phyloP scores from a whole-genome alignment of 2,113 vertebrate species.

The Athene noctua region DNA sequence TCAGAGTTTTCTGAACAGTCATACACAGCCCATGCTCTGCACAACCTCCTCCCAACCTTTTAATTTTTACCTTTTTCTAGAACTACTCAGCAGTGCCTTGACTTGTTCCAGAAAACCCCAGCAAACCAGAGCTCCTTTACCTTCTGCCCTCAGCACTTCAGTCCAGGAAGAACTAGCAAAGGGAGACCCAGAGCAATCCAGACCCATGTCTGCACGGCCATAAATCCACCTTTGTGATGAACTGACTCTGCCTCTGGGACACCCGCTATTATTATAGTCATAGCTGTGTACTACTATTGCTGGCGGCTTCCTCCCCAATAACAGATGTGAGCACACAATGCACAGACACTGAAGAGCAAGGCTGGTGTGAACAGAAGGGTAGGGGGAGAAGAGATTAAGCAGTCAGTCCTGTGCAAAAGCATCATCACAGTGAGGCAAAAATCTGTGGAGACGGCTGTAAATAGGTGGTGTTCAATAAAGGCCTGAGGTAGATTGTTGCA shows the following conservation, averaged over 20 bases:
- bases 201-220: neutral
- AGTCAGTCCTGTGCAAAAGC: neutral
- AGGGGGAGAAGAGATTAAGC: neutral
- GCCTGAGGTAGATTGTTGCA: neutral
- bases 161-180: neutral
- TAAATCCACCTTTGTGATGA: neutral
- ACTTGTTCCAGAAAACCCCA: neutral
- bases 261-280: neutral
- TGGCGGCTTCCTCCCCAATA: neutral
- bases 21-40: neutral
- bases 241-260: neutral
- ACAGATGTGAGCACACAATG: neutral
- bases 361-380: neutral
- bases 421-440: neutral
- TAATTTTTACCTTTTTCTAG: neutral
- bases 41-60: neutral
- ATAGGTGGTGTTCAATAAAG: neutral
- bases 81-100: neutral
- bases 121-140: neutral
- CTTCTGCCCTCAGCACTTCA: neutral
- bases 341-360: neutral
- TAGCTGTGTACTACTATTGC: neutral
- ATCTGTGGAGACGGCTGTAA: neutral
- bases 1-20: neutral
- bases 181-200: neutral